Percentiles rank a stretch among this genome's conserved stretches.
Evolutionary conservation across 2,888 invertebrate species (phyloP).

Genomic region (Diogma glabrata): DNA sequence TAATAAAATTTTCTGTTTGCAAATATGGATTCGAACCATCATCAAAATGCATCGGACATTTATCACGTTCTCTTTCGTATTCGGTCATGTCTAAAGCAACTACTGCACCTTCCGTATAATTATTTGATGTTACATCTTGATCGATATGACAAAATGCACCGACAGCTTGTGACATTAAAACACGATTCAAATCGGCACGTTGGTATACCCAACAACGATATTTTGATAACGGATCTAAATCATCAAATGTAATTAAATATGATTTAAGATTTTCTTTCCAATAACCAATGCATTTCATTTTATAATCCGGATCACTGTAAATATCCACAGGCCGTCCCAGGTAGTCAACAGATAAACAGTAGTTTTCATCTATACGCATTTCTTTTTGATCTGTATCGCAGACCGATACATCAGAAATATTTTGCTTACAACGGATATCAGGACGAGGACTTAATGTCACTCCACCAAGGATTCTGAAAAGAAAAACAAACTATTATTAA

Average conservation of each 20-base stretch:
- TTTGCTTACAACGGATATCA: constrained; percentile 82
- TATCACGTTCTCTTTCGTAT: constrained; percentile 87
- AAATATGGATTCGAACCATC: constrained; percentile 84
- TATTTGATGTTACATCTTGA: constrained; percentile 82
- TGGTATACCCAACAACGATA: constrained; percentile 99
- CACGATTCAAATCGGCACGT: constrained; percentile 80
- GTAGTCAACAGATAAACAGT: constrained; percentile 93
- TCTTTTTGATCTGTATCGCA: constrained; percentile 93
- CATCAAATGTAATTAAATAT: constrained; percentile 91
- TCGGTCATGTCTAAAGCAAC: constrained; percentile 85
- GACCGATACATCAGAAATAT: constrained; percentile 90
- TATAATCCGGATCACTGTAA: constrained; percentile 88
- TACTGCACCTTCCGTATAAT: constrained; percentile 84
- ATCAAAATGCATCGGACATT: constrained; percentile 95
- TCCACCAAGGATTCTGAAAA: constrained; percentile 74
- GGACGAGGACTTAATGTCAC: constrained; percentile 90
- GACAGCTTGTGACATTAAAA: constrained; percentile 73
- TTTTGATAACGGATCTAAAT: constrained; percentile 87
- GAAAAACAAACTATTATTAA: constrained; percentile 14
- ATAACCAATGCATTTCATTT: constrained; percentile 92
- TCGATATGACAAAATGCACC: constrained; percentile 83
- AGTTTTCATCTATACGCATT: constrained; percentile 87
- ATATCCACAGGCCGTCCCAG: constrained; percentile 90
- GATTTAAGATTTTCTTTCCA: constrained; percentile 98
- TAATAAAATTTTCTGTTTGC: constrained; percentile 56